Evolutionary conservation across 1,140 invertebrate genomes (phyloP).

Genomic region (Brachionus paranguensis): DNA sequence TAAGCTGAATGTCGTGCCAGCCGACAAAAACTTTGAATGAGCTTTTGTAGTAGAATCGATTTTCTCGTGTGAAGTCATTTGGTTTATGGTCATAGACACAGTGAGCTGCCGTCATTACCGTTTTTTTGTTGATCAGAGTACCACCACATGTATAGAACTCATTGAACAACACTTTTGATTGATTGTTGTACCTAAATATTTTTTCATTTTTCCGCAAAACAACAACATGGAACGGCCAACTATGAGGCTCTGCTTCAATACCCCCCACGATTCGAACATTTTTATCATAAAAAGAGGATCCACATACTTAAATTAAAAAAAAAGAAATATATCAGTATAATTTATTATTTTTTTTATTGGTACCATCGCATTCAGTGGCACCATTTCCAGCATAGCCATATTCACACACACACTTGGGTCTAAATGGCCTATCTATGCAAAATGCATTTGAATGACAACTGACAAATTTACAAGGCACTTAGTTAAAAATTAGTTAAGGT

Average conservation of each 20-base stretch:
- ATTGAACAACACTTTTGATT: neutral
- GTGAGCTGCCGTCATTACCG: constrained; percentile 15
- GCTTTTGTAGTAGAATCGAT: neutral
- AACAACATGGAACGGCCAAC: constrained; percentile 21
- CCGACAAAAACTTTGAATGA: constrained; percentile 2
- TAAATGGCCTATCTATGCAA: neutral
- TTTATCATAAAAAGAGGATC: neutral
- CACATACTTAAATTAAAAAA: neutral
- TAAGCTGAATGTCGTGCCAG: neutral
- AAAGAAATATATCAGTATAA: neutral
- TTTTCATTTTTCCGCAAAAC: neutral
- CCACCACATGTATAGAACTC: neutral
- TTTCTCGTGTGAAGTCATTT: neutral
- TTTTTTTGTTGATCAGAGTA: neutral
- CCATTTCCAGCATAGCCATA: neutral
- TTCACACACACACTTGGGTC: neutral
- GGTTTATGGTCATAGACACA: constrained; percentile 22
- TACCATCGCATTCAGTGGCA: neutral
- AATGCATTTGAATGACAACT: neutral
- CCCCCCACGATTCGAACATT: constrained; percentile 19
- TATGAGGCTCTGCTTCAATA: neutral
- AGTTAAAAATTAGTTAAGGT: no score
- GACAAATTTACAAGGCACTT: neutral
- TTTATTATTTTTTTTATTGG: neutral
- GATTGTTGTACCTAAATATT: neutral